Evolutionary conservation across 2,888 invertebrate genomes (phyloP).

Genomic region (Nemurella pictetii): DNA sequence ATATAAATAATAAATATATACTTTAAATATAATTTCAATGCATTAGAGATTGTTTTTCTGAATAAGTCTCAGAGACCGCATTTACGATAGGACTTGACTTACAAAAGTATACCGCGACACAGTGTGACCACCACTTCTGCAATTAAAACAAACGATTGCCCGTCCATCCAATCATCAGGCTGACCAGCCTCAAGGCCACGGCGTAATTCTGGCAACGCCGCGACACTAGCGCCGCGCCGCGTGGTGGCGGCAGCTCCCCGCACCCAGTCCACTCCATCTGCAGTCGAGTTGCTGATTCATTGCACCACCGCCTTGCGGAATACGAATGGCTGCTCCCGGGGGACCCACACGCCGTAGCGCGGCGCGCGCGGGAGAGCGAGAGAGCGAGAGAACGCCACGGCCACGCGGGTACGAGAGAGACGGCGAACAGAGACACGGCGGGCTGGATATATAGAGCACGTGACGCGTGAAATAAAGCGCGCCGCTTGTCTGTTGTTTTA

Average conservation of each 20-base stretch:
- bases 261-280: background rate
- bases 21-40: too few relatives aligned
- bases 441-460: background rate
- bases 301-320: background rate
- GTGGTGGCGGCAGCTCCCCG: background rate
- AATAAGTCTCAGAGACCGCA: too few relatives aligned
- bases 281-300: background rate
- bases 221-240: background rate
- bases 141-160: too few relatives aligned
- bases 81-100: too few relatives aligned
- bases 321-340: background rate
- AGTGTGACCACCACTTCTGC: too few relatives aligned
- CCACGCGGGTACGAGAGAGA: background rate
- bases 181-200: background rate
- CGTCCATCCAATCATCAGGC: background rate
- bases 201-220: background rate
- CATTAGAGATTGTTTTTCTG: too few relatives aligned
- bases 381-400: background rate
- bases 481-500: background rate
- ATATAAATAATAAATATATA: too few relatives aligned
- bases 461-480: background rate
- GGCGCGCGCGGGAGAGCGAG: background rate
- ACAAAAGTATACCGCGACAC: too few relatives aligned
- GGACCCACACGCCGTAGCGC: background rate
- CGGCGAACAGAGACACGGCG: too few relatives aligned